These are phyloP conservation scores for Picus viridis DNA, from an alignment of 2,797 vertebrate genomes.

Conservation along the genomic window DNA sequence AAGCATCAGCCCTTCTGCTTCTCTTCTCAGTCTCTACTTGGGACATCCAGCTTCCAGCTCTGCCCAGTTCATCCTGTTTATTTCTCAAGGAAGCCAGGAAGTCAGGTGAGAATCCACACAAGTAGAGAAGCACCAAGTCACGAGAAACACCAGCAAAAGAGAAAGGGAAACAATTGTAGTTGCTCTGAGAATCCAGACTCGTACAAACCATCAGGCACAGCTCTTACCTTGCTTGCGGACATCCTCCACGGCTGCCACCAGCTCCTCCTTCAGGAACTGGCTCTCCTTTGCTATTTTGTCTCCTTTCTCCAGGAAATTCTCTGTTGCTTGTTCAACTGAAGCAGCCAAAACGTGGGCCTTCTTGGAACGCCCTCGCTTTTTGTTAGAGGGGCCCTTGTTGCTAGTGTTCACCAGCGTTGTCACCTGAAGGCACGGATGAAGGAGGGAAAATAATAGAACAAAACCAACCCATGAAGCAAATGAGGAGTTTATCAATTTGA, in stretches of 20 bases:
- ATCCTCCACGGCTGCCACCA: constrained; percentile 96
- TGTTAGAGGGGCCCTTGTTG: constrained; percentile 98
- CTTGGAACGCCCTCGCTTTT: constrained; percentile 98
- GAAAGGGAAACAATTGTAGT: background rate
- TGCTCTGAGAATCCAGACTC: background rate
- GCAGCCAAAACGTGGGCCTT: constrained; percentile 98
- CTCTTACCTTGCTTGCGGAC: constrained; percentile 96
- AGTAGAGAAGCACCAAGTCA: background rate
- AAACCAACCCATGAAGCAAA: background rate
- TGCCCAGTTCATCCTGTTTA: background rate
- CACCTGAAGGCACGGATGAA: constrained; percentile 79
- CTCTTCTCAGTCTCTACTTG: background rate
- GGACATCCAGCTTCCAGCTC: background rate
- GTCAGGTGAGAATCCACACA: background rate
- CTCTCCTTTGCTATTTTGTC: constrained; percentile 99
- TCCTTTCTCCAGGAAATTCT: constrained; percentile 97
- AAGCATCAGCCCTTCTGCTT: background rate
- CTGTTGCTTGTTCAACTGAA: constrained; percentile 96
- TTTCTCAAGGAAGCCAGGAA: background rate
- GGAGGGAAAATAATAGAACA: background rate
- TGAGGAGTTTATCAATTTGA: background rate
- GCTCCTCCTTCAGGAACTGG: constrained; percentile 96
- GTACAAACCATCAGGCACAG: background rate
- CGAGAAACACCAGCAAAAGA: background rate
- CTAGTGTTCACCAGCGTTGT: constrained; percentile 98